These are phyloP conservation scores for Leptopilina boulardi DNA, from an alignment of 1,140 invertebrate species.

Conservation along the genomic window DNA sequence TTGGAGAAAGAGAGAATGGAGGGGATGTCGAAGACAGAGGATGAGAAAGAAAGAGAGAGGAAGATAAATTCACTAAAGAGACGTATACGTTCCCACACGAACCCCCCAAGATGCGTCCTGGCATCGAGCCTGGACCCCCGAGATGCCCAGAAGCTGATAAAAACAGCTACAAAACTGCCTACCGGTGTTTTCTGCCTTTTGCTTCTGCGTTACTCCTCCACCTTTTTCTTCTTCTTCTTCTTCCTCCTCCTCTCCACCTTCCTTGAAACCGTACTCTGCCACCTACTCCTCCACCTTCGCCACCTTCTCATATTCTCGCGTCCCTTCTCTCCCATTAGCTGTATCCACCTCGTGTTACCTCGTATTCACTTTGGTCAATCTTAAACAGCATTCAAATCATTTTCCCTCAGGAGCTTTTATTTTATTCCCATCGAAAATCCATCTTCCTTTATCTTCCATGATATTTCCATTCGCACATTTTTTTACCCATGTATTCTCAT, in stretches of 20 bases:
- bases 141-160: slow-evolving; percentile 76
- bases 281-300: slow-evolving; percentile 30
- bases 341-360: background rate
- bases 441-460: too few relatives aligned
- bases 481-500: too few relatives aligned
- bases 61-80: slow-evolving; percentile 66
- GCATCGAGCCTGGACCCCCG: slow-evolving; percentile 65
- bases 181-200: slow-evolving; percentile 76
- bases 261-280: slow-evolving; percentile 38
- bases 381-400: background rate
- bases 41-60: slow-evolving; percentile 32
- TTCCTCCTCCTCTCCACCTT: slow-evolving; percentile 25
- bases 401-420: background rate
- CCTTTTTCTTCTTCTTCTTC: slow-evolving; percentile 55
- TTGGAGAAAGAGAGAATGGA: slow-evolving; percentile 43
- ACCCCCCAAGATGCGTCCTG: slow-evolving; percentile 74
- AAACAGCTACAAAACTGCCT: slow-evolving; percentile 77
- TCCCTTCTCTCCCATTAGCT: slow-evolving; percentile 43
- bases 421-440: background rate
- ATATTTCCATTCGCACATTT: too few relatives aligned
- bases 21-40: slow-evolving; percentile 50
- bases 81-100: slow-evolving; percentile 75
- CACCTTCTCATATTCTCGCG: slow-evolving; percentile 44
- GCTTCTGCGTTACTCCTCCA: slow-evolving; percentile 65
- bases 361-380: slow-evolving; percentile 39